Conservation (phyloP, 2,797 vertebrate genomes). For the Falco peregrinus region DNA sequence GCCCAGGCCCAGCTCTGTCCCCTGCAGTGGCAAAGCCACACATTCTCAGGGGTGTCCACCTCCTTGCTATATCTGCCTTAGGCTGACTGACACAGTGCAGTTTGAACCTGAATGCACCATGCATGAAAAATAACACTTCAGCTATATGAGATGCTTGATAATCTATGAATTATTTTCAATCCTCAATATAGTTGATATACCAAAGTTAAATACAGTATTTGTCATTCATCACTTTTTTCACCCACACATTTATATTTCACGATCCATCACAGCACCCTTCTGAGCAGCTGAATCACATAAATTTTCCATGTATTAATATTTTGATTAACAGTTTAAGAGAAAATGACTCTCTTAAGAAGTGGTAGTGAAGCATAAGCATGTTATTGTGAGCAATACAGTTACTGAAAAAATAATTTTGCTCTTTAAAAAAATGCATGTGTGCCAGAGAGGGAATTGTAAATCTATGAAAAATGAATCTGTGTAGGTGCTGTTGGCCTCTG, state of each 20-base stretch:
- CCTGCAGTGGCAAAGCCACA: neutral
- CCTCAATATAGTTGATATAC: neutral
- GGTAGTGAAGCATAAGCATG: neutral
- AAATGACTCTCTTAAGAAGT: conserved; percentile 4
- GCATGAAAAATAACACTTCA: neutral
- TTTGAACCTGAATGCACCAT: neutral
- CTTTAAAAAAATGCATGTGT: neutral
- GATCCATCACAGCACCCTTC: neutral
- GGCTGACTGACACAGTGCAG: neutral
- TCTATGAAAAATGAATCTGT: conserved; percentile 36
- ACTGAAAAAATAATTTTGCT: neutral
- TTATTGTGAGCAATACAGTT: neutral
- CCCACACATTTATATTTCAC: neutral
- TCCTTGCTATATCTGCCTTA: neutral
- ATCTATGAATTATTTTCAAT: conserved; percentile 3
- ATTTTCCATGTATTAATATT: conserved; percentile 42
- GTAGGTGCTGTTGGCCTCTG: conserved; percentile 54
- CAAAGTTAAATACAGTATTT: conserved; percentile 8
- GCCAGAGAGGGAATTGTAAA: conserved; percentile 1
- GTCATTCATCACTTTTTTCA: neutral
- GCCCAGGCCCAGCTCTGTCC: neutral
- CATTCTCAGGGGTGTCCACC: neutral
- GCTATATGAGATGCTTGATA: neutral
- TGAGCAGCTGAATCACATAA: neutral
- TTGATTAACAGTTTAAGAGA: conserved; percentile 48